Conservation (phyloP, 2,113 vertebrate genomes). For the Setophaga petechia region DNA sequence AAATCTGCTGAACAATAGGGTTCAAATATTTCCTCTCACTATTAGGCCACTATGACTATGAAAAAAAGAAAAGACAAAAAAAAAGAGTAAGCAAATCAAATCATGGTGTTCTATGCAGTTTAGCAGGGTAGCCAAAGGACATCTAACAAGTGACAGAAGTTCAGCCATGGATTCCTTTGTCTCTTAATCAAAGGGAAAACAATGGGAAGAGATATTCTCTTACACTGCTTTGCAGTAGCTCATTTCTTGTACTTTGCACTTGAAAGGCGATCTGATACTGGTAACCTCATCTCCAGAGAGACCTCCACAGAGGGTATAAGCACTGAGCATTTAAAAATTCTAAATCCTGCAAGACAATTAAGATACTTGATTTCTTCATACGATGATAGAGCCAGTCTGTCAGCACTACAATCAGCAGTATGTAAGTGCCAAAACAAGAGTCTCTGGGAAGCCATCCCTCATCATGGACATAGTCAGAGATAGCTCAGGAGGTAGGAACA, state of each 20-base stretch:
- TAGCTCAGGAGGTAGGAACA: background rate
- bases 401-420: background rate
- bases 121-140: background rate
- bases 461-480: background rate
- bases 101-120: background rate
- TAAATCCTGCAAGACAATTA: background rate
- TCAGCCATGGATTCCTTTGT: background rate
- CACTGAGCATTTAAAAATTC: background rate
- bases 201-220: background rate
- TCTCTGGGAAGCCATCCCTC: background rate
- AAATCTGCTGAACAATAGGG: too few species aligned
- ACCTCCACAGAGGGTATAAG: background rate
- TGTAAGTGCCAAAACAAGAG: background rate
- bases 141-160: background rate
- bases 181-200: background rate
- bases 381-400: background rate
- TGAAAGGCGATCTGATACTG: background rate
- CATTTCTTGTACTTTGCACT: background rate
- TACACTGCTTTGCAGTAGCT: background rate
- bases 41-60: too few species aligned
- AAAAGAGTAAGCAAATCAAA: background rate
- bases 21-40: too few species aligned
- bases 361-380: background rate
- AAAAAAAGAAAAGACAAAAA: background rate
- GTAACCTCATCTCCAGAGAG: background rate